phyloP scores from a whole-genome alignment of 1,140 invertebrate genomes.

The Hycleus phaleratus region DNA sequence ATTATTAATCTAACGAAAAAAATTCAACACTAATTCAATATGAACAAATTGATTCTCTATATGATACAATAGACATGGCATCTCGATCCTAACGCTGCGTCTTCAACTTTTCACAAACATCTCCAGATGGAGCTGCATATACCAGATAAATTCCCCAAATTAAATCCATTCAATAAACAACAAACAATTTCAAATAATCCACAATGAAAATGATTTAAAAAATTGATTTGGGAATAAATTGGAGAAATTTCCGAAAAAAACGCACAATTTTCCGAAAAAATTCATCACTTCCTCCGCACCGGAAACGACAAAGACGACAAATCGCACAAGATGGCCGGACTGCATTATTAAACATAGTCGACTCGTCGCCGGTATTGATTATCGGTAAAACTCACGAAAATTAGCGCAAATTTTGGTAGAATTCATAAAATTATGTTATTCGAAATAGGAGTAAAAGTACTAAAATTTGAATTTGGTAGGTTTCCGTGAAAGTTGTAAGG shows the following conservation, averaged over 20 bases:
- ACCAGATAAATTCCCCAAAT: neutral
- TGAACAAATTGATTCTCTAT: conserved; percentile 24
- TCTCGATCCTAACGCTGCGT: conserved; percentile 23
- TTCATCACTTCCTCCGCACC: conserved; percentile 1
- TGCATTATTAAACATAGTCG: conserved; percentile 4
- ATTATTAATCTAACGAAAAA: neutral
- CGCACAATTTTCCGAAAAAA: neutral
- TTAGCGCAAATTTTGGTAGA: too few species aligned
- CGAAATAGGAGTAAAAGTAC: too few species aligned
- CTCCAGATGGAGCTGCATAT: conserved; percentile 7
- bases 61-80: neutral
- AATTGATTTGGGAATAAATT: too few species aligned
- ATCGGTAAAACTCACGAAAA: too few species aligned
- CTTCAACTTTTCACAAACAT: neutral
- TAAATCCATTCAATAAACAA: too few species aligned
- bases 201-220: too few species aligned
- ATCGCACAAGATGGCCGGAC: conserved; percentile 5
- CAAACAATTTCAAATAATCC: too few species aligned
- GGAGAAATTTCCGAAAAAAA: neutral
- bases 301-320: conserved; percentile 7
- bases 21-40: conserved; percentile 18
- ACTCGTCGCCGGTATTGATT: conserved; percentile 10
- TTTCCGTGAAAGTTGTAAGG: neutral
- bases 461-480: neutral
- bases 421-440: too few species aligned